Conservation (phyloP, 2,797 vertebrate species). For the Sebastolobus altivelis region DNA sequence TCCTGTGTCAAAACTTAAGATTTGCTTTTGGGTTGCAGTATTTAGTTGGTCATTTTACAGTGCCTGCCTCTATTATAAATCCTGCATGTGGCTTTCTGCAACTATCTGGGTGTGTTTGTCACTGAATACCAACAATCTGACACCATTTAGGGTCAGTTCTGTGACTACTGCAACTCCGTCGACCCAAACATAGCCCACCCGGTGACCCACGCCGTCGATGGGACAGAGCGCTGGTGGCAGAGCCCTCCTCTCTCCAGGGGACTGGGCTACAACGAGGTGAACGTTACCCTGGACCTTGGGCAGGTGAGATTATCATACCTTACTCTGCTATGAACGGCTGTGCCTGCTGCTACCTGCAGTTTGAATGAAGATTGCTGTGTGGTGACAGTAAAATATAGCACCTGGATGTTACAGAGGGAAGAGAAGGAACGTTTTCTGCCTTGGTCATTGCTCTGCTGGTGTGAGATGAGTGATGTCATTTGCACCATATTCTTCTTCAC, state of each 20-base stretch:
- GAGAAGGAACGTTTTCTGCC: slow-evolving; percentile 20
- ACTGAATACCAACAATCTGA: slow-evolving; percentile 26
- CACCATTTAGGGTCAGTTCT: slow-evolving; percentile 90
- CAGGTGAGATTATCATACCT: slow-evolving; percentile 87
- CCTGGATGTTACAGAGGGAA: slow-evolving; percentile 33
- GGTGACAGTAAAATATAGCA: slow-evolving; percentile 56
- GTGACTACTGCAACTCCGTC: slow-evolving; percentile 90
- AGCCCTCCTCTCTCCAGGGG: slow-evolving; percentile 94
- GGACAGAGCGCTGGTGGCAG: slow-evolving; percentile 96
- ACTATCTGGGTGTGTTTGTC: slow-evolving; percentile 4
- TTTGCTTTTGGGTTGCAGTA: neutral
- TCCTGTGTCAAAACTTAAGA: neutral
- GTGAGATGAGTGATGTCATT: slow-evolving; percentile 16
- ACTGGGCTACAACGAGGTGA: slow-evolving; percentile 89
- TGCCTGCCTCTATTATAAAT: neutral
- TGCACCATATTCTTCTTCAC: neutral
- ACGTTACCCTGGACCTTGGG: slow-evolving; percentile 93
- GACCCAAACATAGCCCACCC: slow-evolving; percentile 91
- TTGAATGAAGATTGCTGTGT: slow-evolving; percentile 55
- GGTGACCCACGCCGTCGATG: slow-evolving; percentile 89
- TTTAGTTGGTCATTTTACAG: neutral
- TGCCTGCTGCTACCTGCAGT: slow-evolving; percentile 55
- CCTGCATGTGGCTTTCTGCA: neutral
- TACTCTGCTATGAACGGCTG: slow-evolving; percentile 43
- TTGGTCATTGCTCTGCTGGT: slow-evolving; percentile 9